phyloP scores from a whole-genome alignment of 2,888 invertebrate species.

The Chromoteleia sp. region DNA sequence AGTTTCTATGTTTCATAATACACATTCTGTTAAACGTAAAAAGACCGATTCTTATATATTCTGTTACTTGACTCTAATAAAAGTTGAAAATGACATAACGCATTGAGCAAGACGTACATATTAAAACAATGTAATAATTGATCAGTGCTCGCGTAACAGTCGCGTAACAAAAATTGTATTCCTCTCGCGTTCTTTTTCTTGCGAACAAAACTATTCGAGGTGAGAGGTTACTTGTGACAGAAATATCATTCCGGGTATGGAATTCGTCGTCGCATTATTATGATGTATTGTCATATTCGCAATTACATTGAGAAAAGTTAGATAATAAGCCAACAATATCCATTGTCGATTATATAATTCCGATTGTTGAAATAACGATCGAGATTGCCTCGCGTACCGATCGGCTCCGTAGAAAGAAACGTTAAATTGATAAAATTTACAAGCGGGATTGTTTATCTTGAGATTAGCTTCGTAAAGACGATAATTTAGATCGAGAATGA shows the following conservation, averaged over 20 bases:
- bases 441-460: constrained; percentile 47
- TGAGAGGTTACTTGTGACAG: constrained; percentile 49
- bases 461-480: constrained; percentile 51
- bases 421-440: constrained; percentile 60
- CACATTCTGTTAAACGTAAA: too few relatives aligned
- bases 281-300: constrained; percentile 53
- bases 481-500: constrained; percentile 59
- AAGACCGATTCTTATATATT: too few relatives aligned
- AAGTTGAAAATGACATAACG: neutral
- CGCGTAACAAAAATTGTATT: constrained; percentile 24
- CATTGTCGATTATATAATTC: constrained; percentile 61
- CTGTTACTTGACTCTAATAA: too few relatives aligned
- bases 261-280: constrained; percentile 50
- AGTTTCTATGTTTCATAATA: too few relatives aligned
- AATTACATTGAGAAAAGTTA: constrained; percentile 62
- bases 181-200: neutral
- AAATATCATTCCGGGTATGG: constrained; percentile 40
- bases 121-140: constrained; percentile 42
- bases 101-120: neutral
- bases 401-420: constrained; percentile 5
- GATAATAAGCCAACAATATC: constrained; percentile 54
- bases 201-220: constrained; percentile 34
- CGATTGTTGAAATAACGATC: constrained; percentile 57
- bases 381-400: constrained; percentile 16
- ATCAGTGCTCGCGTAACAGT: constrained; percentile 18